Conservation (phyloP, 2,113 vertebrate species). For the Gymnogyps californianus region DNA sequence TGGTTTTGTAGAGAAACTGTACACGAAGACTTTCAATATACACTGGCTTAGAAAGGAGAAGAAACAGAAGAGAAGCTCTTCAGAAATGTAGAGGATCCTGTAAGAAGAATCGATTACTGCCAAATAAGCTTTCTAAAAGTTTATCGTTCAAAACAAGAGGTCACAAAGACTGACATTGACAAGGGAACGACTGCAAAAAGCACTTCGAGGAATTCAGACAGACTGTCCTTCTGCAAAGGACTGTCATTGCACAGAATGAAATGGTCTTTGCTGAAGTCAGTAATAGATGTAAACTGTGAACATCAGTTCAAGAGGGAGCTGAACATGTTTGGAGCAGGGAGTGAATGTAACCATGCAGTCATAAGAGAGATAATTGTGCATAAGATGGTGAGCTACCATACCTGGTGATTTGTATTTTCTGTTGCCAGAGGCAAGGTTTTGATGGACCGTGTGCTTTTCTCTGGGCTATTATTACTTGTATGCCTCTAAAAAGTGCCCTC, state of each 20-base stretch:
- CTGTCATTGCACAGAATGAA: not conserved
- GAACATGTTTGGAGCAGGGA: not conserved
- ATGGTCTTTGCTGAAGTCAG: not conserved
- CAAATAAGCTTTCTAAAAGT: not conserved
- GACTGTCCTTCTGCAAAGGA: not conserved
- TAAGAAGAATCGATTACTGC: not conserved
- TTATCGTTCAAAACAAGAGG: not conserved
- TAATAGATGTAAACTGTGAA: slow-evolving; percentile 14
- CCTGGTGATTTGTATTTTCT: slow-evolving; percentile 46
- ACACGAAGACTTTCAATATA: not conserved
- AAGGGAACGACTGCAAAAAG: not conserved
- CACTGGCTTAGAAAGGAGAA: not conserved
- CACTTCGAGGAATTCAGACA: not conserved
- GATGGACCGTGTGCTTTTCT: slow-evolving; percentile 10
- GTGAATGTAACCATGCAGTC: not conserved
- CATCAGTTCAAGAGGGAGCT: slow-evolving; percentile 4
- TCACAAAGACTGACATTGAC: not conserved
- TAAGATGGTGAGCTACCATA: slow-evolving; percentile 32
- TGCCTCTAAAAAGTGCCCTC: slow-evolving; percentile 20
- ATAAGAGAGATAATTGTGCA: slow-evolving; percentile 34
- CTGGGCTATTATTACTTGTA: slow-evolving; percentile 22
- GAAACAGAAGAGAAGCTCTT: not conserved
- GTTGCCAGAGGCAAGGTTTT: slow-evolving; percentile 25
- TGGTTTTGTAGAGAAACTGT: not conserved
- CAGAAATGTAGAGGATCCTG: not conserved